A percentile compares a stretch with the other conserved stretches of the same genome.
phyloP scores from a whole-genome alignment of 2,888 invertebrate genomes.

The Drosophila glabriapex region DNA sequence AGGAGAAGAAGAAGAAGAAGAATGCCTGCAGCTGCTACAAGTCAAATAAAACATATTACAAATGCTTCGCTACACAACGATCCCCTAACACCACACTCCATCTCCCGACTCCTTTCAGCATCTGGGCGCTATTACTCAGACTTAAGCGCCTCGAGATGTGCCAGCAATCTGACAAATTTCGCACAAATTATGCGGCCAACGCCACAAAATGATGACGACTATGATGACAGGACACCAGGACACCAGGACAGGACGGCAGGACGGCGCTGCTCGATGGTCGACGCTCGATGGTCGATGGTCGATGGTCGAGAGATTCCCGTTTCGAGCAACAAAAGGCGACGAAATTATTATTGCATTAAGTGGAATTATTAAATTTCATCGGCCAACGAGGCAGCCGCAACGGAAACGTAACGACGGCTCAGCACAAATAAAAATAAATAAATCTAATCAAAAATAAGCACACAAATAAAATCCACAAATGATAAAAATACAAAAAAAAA shows the following conservation, averaged over 20 bases:
- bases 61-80: slow-evolving; percentile 51
- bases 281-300: slow-evolving; percentile 5
- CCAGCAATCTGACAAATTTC: slow-evolving; percentile 80
- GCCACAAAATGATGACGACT: slow-evolving; percentile 69
- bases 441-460: slow-evolving; percentile 81
- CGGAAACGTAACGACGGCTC: slow-evolving; percentile 58
- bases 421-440: slow-evolving; percentile 78
- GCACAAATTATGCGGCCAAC: slow-evolving; percentile 76
- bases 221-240: slow-evolving; percentile 50
- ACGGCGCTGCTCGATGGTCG: slow-evolving; percentile 1
- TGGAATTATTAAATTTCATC: slow-evolving; percentile 82
- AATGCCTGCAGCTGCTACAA: slow-evolving; percentile 65
- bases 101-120: slow-evolving; percentile 3
- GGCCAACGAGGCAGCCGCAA: slow-evolving; percentile 49
- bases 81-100: neutral
- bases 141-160: slow-evolving; percentile 75
- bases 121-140: slow-evolving; percentile 67
- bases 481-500: slow-evolving; percentile 44
- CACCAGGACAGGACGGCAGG: slow-evolving; percentile 12
- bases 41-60: slow-evolving; percentile 80
- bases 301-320: slow-evolving; percentile 14
- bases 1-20: slow-evolving; percentile 9
- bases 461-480: slow-evolving; percentile 73
- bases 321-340: slow-evolving; percentile 72
- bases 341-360: slow-evolving; percentile 81